Evolutionary conservation across 1,140 invertebrate species (phyloP).

Genomic region (Philopotamus ludificatus): DNA sequence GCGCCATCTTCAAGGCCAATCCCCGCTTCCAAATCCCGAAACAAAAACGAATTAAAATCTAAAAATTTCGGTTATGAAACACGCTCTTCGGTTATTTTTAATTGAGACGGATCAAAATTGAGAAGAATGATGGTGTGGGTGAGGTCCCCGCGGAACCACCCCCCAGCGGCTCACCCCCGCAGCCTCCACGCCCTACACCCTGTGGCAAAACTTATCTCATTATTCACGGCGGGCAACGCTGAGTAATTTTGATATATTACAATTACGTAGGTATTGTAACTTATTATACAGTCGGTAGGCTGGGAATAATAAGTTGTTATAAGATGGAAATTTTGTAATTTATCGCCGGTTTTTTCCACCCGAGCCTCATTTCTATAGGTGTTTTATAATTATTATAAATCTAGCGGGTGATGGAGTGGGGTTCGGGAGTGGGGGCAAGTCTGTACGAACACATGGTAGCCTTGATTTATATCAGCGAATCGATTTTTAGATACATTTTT

Average conservation of each 20-base stretch:
- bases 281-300: slow-evolving; percentile 42
- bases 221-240: slow-evolving; percentile 42
- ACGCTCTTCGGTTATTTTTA: neutral
- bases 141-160: slow-evolving; percentile 4
- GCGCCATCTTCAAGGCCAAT: neutral
- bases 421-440: too few species aligned
- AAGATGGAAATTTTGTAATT: slow-evolving; percentile 41
- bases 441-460: neutral
- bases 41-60: neutral
- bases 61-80: neutral
- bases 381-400: slow-evolving; percentile 32
- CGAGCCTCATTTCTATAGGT: slow-evolving; percentile 22
- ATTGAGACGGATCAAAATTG: neutral
- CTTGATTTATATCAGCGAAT: neutral
- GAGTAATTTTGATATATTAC: slow-evolving; percentile 43
- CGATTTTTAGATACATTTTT: too few species aligned
- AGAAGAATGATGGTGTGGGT: neutral
- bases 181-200: slow-evolving; percentile 20
- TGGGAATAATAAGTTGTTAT: slow-evolving; percentile 41
- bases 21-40: too few species aligned
- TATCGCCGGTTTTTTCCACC: slow-evolving; percentile 21
- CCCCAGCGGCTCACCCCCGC: slow-evolving; percentile 9
- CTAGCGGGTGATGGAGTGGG: neutral
- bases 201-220: slow-evolving; percentile 42
- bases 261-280: slow-evolving; percentile 42